These are phyloP conservation scores for Oreohelix idahoensis DNA, from an alignment of 1,140 invertebrate genomes.

Conservation along the genomic window DNA sequence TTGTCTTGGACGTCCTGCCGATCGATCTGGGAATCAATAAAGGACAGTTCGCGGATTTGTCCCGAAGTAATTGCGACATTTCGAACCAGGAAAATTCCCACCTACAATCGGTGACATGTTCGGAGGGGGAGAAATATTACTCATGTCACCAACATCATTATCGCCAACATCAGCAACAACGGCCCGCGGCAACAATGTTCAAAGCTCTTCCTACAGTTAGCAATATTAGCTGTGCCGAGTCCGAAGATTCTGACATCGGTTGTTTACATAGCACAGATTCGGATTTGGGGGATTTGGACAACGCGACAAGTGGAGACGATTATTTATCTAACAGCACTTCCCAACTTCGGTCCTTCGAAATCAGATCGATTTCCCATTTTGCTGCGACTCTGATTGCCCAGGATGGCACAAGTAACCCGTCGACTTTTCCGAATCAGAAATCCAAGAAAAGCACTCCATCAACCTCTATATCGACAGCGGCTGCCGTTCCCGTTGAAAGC, in stretches of 20 bases:
- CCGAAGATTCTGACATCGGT: slow-evolving; percentile 20
- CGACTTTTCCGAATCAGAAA: neutral
- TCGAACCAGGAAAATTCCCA: neutral
- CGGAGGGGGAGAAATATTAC: neutral
- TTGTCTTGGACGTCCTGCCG: neutral
- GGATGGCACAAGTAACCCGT: neutral
- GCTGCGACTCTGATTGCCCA: neutral
- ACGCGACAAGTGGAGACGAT: neutral
- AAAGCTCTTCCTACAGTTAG: slow-evolving; percentile 20
- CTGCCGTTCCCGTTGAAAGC: neutral
- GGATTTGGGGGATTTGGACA: neutral
- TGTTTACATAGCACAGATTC: slow-evolving; percentile 15
- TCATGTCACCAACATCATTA: neutral
- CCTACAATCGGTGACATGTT: neutral
- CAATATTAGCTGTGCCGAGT: neutral
- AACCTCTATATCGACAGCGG: neutral
- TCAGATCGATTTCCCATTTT: neutral
- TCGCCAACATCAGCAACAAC: neutral
- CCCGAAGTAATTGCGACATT: neutral
- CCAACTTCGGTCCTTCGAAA: neutral
- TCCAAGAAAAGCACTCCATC: neutral
- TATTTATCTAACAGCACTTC: slow-evolving; percentile 11
- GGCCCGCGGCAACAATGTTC: neutral
- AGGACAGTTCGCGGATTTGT: neutral
- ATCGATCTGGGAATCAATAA: neutral